A percentile compares a stretch with the other conserved stretches of the same genome.
These are phyloP conservation scores for Brassicogethes aeneus DNA, from an alignment of 2,888 invertebrate genomes.

Conservation along the genomic window DNA sequence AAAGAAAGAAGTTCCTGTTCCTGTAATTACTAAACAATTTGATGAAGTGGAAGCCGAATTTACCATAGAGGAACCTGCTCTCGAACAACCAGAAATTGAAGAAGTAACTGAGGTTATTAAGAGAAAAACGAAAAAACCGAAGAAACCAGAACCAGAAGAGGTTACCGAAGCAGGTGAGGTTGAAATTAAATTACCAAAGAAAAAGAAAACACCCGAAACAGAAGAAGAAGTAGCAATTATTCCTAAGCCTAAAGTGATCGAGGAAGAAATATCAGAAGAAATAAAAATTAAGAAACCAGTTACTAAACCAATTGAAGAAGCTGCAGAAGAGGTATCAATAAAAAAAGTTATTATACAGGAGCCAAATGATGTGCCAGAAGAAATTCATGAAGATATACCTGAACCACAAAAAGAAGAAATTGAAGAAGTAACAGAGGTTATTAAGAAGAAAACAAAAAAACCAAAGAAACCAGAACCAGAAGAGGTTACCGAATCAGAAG, in stretches of 20 bases:
- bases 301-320: slow-evolving; percentile 8
- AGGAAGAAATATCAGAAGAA: slow-evolving; percentile 4
- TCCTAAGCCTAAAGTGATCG: slow-evolving; percentile 9
- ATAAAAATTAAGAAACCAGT: slow-evolving; percentile 5
- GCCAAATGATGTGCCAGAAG: slow-evolving; percentile 19
- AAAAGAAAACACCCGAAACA: slow-evolving; percentile 19
- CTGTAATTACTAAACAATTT: slow-evolving; percentile 16
- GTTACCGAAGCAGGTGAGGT: slow-evolving; percentile 48
- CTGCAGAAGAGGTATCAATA: slow-evolving; percentile 19
- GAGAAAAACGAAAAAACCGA: slow-evolving; percentile 22
- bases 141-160: slow-evolving; percentile 16
- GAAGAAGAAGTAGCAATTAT: slow-evolving; percentile 14
- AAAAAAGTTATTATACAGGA: no score
- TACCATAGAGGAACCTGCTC: slow-evolving; percentile 38
- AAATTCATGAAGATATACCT: slow-evolving; percentile 4
- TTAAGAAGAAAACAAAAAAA: background rate
- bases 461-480: slow-evolving; percentile 10
- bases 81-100: slow-evolving; percentile 13
- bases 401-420: slow-evolving; percentile 19
- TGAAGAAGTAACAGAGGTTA: slow-evolving; percentile 8
- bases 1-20: slow-evolving; percentile 11
- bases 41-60: slow-evolving; percentile 39
- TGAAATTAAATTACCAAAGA: slow-evolving; percentile 43
- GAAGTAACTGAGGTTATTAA: slow-evolving; percentile 30
- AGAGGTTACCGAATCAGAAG: slow-evolving; percentile 8